phyloP scores from a whole-genome alignment of 2,113 vertebrate species.

The Hippocampus barbouri region DNA sequence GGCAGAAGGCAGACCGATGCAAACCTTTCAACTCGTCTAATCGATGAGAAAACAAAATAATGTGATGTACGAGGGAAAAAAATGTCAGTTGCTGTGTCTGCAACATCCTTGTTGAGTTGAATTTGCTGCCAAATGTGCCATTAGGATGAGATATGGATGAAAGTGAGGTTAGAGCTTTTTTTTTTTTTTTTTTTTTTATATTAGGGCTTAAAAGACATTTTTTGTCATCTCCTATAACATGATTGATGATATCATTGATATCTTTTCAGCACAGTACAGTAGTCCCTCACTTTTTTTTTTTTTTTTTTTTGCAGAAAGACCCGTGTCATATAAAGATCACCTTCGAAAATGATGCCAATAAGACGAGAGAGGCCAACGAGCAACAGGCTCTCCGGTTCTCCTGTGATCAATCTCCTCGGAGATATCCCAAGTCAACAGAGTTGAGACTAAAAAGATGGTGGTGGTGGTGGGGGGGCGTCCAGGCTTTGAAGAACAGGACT shows the following conservation, averaged over 20 bases:
- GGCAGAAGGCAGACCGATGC: not conserved
- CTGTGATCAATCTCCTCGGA: not conserved
- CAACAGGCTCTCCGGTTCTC: not conserved
- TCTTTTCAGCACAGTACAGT: too few species aligned
- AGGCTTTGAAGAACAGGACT: conserved; percentile 4
- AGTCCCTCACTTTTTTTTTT: too few species aligned
- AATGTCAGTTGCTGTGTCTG: not conserved
- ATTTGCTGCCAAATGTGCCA: not conserved
- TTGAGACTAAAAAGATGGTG: not conserved
- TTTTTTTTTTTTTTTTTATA: too few species aligned
- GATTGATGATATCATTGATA: too few species aligned
- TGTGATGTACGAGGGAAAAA: not conserved
- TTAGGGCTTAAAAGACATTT: not conserved
- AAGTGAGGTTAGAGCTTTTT: too few species aligned
- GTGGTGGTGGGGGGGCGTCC: too few species aligned
- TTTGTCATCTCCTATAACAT: not conserved
- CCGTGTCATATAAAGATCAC: too few species aligned
- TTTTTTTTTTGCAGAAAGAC: too few species aligned
- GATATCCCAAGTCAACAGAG: not conserved
- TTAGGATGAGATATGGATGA: too few species aligned
- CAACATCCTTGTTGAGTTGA: not conserved
- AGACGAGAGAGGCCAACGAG: not conserved
- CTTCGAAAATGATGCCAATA: not conserved
- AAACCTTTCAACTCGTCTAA: not conserved
- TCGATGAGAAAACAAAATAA: not conserved